Evolutionary conservation across 2,888 invertebrate species (phyloP).

Genomic region (Stictocephala bisonia): DNA sequence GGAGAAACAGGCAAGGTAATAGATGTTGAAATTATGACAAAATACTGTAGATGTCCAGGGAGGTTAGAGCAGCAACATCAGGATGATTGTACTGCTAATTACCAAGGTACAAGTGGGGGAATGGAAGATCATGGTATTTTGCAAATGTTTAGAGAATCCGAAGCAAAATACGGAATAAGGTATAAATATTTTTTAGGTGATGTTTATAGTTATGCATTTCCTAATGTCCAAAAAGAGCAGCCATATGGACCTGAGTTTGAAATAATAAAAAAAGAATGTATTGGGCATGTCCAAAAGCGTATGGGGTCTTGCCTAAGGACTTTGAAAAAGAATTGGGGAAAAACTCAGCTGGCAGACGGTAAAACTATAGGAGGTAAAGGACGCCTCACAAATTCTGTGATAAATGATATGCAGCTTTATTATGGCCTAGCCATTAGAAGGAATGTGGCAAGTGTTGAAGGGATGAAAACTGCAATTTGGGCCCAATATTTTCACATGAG

Average conservation of each 20-base stretch:
- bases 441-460: slow-evolving; percentile 52
- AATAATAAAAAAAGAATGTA: slow-evolving; percentile 41
- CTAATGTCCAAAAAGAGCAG: slow-evolving; percentile 17
- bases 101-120: slow-evolving; percentile 49
- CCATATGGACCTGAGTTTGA: slow-evolving; percentile 47
- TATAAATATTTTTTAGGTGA: slow-evolving; percentile 44
- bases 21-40: background rate
- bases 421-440: slow-evolving; percentile 58
- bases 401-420: slow-evolving; percentile 56
- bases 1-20: slow-evolving; percentile 11
- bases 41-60: slow-evolving; percentile 29
- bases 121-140: slow-evolving; percentile 52
- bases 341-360: slow-evolving; percentile 30
- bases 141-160: slow-evolving; percentile 48
- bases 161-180: slow-evolving; percentile 35
- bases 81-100: slow-evolving; percentile 48
- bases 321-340: slow-evolving; percentile 29
- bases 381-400: slow-evolving; percentile 54
- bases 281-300: slow-evolving; percentile 36
- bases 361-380: slow-evolving; percentile 52
- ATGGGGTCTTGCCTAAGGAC: slow-evolving; percentile 49
- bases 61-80: too few species aligned
- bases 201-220: slow-evolving; percentile 28
- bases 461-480: slow-evolving; percentile 58
- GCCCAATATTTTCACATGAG: slow-evolving; percentile 56